Conservation (phyloP, 2,113 vertebrate species). For the Microtus ochrogaster region DNA sequence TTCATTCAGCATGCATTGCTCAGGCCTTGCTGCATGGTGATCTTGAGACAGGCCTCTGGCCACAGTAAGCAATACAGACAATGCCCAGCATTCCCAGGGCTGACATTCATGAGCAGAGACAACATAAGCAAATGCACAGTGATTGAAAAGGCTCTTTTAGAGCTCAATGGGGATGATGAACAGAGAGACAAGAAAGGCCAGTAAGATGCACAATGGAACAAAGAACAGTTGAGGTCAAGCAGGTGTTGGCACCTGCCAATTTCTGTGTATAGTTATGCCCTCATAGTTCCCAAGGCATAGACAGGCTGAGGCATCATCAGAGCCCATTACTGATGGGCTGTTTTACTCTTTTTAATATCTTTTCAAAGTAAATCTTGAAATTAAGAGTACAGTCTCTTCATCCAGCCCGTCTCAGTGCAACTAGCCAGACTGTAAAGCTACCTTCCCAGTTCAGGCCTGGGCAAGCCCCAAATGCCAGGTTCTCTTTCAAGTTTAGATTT, state of each 20-base stretch:
- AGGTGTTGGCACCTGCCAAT: rapidly evolving
- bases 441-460: rapidly evolving
- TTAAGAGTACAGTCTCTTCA: background rate
- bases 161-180: too few relatives aligned
- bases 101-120: rapidly evolving
- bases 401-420: rapidly evolving
- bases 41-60: background rate
- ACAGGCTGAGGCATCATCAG: background rate
- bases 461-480: rapidly evolving
- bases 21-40: background rate
- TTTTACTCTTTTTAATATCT: background rate
- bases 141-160: too few relatives aligned
- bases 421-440: too few relatives aligned
- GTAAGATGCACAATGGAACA: background rate
- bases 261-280: background rate
- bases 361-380: background rate
- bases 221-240: background rate
- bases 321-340: too few relatives aligned
- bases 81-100: rapidly evolving
- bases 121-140: too few relatives aligned
- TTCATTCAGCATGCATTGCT: rapidly evolving
- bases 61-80: background rate
- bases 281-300: background rate
- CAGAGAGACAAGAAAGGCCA: background rate
- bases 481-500: rapidly evolving